Evolutionary conservation across 2,797 vertebrate species (phyloP), one percentile per base, ranked within the genome.

Genomic region (Lates japonicus): DNA sequence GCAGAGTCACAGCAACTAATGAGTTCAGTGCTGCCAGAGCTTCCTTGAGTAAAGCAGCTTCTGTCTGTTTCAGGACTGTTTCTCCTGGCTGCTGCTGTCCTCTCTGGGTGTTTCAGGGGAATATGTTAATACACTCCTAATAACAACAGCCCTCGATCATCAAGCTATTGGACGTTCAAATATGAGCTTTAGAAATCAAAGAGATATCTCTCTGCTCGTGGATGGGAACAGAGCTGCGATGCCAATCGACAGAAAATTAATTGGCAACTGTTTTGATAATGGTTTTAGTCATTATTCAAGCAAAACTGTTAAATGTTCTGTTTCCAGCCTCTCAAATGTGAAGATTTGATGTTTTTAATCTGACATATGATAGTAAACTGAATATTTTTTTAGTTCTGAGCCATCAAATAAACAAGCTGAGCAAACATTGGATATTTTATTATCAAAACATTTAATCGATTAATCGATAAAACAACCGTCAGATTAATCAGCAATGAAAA

Each of bases 1-100:
- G 39, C 20, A 54, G 51, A 54, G 4, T 33, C 29, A 65, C 19
- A 35, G 20, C 37, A 41, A 19, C 7, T 37, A 46, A 16, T 52
- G 49, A 33, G 39, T 31, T 55, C 25, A 55, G 7, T 54, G 51
- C 51, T 54, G 51, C 51, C 12, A 35, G 25, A 59, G 70, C 49
- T 69, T n/a, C 57, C 52, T 70, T 42, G 17, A 70, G 59, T 46
- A 55, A 70, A 59, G 51, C 51, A 13, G 51, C 51, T 22, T 52
- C 51, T 22, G 49, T n/a, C 11, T 37, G n/a, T 20, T 35, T 49
- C 20, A 57, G 35, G 11, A 6, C 68, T 39, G 39, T 9, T 35
- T 68, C 39, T 48, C 39, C 39, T 9, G 39, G 39, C 39, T 41
- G 39, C 39, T 12, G 39, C 10, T 9, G 39, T 41, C 39, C 13